Conservation (phyloP, 2,797 vertebrate genomes). For the Sebastes glaucus region DNA sequence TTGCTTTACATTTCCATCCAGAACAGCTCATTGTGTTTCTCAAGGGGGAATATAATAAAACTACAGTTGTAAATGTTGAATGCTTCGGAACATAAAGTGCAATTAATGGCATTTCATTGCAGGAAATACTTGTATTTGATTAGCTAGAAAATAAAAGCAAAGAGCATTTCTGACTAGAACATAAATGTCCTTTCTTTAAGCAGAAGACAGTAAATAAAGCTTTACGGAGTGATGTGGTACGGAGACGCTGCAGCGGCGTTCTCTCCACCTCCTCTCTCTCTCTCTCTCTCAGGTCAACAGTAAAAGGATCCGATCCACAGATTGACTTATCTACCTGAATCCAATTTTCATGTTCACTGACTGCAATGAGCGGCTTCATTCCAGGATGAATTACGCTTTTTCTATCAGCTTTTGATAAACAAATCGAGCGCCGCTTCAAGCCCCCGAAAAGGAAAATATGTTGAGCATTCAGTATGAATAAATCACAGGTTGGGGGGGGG, state of each 20-base stretch:
- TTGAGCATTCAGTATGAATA: conserved; percentile 70
- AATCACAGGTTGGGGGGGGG: conserved; percentile 59
- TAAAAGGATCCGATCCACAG: conserved; percentile 78
- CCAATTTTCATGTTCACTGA: conserved; percentile 86
- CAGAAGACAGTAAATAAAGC: conserved; percentile 55
- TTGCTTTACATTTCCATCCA: conserved; percentile 76
- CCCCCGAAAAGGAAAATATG: conserved; percentile 57
- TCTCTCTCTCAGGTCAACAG: conserved; percentile 75
- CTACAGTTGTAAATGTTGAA: background rate
- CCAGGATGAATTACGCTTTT: conserved; percentile 82
- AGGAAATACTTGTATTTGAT: background rate
- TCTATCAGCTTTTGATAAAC: conserved; percentile 84
- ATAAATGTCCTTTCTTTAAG: conserved; percentile 5
- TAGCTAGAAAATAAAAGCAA: conserved; percentile 3
- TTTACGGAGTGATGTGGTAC: conserved; percentile 47
- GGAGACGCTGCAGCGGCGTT: conserved; percentile 49
- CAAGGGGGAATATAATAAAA: background rate
- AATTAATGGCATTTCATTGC: conserved; percentile 8
- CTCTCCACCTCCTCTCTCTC: conserved; percentile 29
- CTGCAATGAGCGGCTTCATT: conserved; percentile 80
- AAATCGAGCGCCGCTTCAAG: conserved; percentile 74
- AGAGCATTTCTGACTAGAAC: background rate
- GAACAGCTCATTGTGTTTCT: conserved; percentile 76
- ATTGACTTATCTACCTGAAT: conserved; percentile 86
- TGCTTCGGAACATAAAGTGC: background rate